A percentile compares a stretch with the other conserved stretches of the same genome.
Evolutionary conservation across 30 jellyfish, hydroid and myxozoan genomes (phyloP).

Genomic region (Hydra vulgaris): DNA sequence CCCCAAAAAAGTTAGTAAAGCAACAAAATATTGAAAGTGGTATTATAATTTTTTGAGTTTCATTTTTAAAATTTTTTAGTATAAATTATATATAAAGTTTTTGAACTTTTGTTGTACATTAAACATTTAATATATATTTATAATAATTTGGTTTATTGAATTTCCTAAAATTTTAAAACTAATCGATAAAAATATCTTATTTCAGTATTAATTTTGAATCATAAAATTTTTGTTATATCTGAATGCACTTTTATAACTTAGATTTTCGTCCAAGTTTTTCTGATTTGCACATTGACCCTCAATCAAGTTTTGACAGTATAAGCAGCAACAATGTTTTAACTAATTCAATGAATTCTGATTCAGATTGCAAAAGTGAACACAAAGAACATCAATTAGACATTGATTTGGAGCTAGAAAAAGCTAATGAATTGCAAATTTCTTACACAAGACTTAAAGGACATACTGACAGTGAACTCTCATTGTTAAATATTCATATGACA

Average conservation of each 20-base stretch:
- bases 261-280: background rate
- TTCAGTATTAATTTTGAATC: too few relatives aligned
- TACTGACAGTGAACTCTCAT: conserved; percentile 16
- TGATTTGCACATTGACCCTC: background rate
- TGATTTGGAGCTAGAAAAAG: background rate
- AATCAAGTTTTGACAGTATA: conserved; percentile 28
- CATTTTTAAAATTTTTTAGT: too few relatives aligned
- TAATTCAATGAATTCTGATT: background rate
- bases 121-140: too few relatives aligned
- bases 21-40: background rate
- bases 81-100: too few relatives aligned
- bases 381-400: background rate
- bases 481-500: background rate
- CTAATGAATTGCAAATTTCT: background rate
- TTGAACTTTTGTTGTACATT: too few relatives aligned
- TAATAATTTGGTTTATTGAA: too few relatives aligned
- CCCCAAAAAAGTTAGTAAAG: background rate
- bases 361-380: background rate
- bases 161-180: too few relatives aligned
- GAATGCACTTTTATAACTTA: too few relatives aligned
- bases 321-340: conserved; percentile 17
- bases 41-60: too few relatives aligned
- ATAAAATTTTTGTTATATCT: too few relatives aligned
- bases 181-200: too few relatives aligned
- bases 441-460: conserved; percentile 4